These are phyloP conservation scores for Prionchulus punctatus DNA, from an alignment of 2,888 invertebrate species.

Conservation along the genomic window DNA sequence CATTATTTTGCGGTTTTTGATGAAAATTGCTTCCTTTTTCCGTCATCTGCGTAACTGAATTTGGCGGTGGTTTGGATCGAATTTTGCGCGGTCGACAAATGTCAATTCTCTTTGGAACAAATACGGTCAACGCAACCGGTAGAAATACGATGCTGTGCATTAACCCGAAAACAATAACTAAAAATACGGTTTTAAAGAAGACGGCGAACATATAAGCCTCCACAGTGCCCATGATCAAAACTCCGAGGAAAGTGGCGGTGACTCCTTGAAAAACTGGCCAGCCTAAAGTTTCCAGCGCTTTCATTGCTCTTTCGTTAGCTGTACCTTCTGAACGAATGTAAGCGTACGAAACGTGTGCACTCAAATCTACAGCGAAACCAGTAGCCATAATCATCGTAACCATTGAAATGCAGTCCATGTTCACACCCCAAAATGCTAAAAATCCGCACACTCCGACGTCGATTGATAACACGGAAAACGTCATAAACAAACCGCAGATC, in stretches of 20 bases:
- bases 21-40: too few species aligned
- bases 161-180: slow-evolving; percentile 74
- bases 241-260: slow-evolving; percentile 71
- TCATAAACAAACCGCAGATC: slow-evolving; percentile 74
- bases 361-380: slow-evolving; percentile 84
- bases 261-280: slow-evolving; percentile 79
- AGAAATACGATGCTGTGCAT: slow-evolving; percentile 76
- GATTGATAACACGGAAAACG: slow-evolving; percentile 75
- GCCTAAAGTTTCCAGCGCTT: slow-evolving; percentile 70
- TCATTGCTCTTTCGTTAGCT: slow-evolving; percentile 60
- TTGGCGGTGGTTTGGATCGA: too few species aligned
- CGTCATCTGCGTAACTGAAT: too few species aligned
- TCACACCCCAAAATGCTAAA: slow-evolving; percentile 83
- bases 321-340: slow-evolving; percentile 63
- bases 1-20: too few species aligned
- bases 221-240: slow-evolving; percentile 64
- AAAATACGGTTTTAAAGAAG: slow-evolving; percentile 88
- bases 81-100: too few species aligned
- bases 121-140: slow-evolving; percentile 43
- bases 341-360: slow-evolving; percentile 80
- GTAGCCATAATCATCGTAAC: slow-evolving; percentile 92
- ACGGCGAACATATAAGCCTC: slow-evolving; percentile 85
- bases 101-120: slow-evolving; percentile 15
- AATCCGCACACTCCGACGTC: slow-evolving; percentile 78
- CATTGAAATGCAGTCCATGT: slow-evolving; percentile 66